Conservation (phyloP, 2,888 invertebrate genomes). For the Rhamphomyia laevipes region DNA sequence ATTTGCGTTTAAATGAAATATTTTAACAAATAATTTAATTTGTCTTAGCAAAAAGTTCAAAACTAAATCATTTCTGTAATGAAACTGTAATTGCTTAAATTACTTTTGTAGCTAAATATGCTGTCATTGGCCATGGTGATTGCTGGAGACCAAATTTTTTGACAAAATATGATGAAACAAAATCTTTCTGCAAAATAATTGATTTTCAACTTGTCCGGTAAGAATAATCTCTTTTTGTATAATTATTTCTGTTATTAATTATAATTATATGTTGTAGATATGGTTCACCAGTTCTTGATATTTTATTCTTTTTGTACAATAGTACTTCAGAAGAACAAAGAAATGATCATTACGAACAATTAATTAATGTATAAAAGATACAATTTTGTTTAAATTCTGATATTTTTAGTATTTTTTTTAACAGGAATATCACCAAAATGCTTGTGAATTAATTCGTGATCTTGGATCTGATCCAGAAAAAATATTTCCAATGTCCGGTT, state of each 20-base stretch:
- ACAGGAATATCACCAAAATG: conserved; percentile 46
- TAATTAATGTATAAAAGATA: not conserved
- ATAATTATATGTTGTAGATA: conserved; percentile 24
- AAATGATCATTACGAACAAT: conserved; percentile 42
- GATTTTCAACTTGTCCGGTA: conserved; percentile 54
- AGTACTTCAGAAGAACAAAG: conserved; percentile 50
- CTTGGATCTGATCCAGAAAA: conserved; percentile 48
- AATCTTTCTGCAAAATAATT: conserved; percentile 41
- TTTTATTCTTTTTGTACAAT: conserved; percentile 48
- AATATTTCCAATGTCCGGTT: conserved; percentile 34
- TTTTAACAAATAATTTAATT: too few relatives aligned
- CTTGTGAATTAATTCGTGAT: conserved; percentile 42
- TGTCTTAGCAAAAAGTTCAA: too few relatives aligned
- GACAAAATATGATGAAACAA: conserved; percentile 35
- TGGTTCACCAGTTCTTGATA: conserved; percentile 45
- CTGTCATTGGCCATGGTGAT: conserved; percentile 59
- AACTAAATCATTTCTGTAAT: too few relatives aligned
- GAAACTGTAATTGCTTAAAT: conserved; percentile 26
- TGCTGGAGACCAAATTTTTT: conserved; percentile 67
- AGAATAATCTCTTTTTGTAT: not conserved
- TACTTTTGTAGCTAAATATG: conserved; percentile 29
- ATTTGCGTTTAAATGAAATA: too few relatives aligned
- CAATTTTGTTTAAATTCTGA: not conserved
- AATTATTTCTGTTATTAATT: not conserved
- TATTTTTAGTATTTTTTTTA: not conserved